Evolutionary conservation across 2,113 vertebrate species (phyloP), one percentile per base, ranked within the genome.

Genomic region (Lagopus muta): DNA sequence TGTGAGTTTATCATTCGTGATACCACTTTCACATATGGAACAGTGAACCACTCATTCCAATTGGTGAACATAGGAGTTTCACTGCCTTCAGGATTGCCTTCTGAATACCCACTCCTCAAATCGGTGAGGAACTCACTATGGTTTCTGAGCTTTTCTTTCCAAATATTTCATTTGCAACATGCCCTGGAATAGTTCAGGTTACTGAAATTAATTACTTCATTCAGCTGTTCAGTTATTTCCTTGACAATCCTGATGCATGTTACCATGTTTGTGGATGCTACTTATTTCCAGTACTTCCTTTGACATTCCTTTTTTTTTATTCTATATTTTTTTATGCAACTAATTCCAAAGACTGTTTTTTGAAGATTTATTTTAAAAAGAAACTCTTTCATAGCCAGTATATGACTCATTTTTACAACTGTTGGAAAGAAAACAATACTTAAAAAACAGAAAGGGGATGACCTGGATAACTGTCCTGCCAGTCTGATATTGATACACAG

Each of bases 401-500:
- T 16, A 66, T 60, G 21, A 78, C 13, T 87, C 66, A 73, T 66
- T 86, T 27, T 50, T 81, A 64, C 61, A 89, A 76, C 34, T 73
- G 34, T 66, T 87, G 55, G 62, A 27, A 76, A 85, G 48, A 84
- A 73, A 36, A 14, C 70, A 89, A n/a, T 67, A 77, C 54, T 92
- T 92, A 62, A 92, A 86, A 93, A 87, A 42, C 8, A 84, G 66
- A 84, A 92, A 91, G 22, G 32, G 28, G 78, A 89, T 70, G 77
- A 92, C 62, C 80, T 85, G 77, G 45, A 20, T 92, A 93, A 94
- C 36, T 89, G 28, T 75, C 14, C 55, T 82, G 50, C 71, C 74
- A 91, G 60, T 82, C 67, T 85, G 50, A 82, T 85, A 92, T 21
- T 74, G 75, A 93, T 77, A 94, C 32, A 82, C 27, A 25, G 87